These are phyloP conservation scores for Synaphobranchus kaupii DNA, from an alignment of 2,797 vertebrate species.

Conservation along the genomic window DNA sequence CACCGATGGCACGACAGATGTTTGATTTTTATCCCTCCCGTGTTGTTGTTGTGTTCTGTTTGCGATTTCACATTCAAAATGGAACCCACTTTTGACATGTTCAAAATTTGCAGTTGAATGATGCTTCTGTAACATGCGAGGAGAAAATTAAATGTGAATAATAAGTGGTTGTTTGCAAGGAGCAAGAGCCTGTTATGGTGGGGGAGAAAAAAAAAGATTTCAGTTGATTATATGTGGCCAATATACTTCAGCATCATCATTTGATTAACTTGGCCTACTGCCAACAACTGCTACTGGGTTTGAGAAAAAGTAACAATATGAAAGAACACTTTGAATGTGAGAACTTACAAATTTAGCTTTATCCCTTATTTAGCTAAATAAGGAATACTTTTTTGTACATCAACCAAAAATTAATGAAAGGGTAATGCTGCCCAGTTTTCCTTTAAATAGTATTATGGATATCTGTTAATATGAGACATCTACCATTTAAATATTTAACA, in stretches of 20 bases:
- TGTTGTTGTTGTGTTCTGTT: neutral
- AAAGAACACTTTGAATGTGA: slow-evolving; percentile 13
- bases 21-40: neutral
- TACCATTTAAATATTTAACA: neutral
- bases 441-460: neutral
- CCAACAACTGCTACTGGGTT: neutral
- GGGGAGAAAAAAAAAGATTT: neutral
- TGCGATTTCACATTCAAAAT: slow-evolving; percentile 1
- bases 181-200: neutral
- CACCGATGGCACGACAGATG: neutral
- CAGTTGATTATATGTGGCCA: slow-evolving; percentile 2
- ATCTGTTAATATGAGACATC: neutral
- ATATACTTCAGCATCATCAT: neutral
- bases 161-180: neutral
- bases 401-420: neutral
- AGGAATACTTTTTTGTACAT: neutral
- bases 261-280: neutral
- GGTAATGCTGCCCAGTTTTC: neutral
- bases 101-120: neutral
- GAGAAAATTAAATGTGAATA: neutral
- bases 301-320: neutral
- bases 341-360: neutral
- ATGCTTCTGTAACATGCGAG: neutral
- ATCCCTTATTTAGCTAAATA: neutral
- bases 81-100: neutral